A percentile compares a stretch with the other conserved stretches of the same genome.
phyloP scores from a whole-genome alignment of 2,797 vertebrate species.

The Acridotheres tristis region DNA sequence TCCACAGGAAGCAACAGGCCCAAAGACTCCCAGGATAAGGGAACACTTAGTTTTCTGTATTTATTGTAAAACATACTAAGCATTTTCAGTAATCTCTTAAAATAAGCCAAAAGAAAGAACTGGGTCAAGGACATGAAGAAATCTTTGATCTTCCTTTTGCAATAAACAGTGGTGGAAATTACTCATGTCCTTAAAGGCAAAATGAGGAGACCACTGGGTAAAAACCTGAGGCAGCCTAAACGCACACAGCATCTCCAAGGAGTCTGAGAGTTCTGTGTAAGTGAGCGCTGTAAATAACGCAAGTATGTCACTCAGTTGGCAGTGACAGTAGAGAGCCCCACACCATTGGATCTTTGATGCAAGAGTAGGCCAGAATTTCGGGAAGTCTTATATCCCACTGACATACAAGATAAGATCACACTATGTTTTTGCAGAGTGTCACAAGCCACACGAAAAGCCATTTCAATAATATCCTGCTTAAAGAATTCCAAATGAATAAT shows the following conservation, averaged over 20 bases:
- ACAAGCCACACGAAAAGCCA: neutral
- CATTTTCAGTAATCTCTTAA: neutral
- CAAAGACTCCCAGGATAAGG: neutral
- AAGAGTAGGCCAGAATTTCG: neutral
- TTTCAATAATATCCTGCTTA: neutral
- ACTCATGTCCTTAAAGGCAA: neutral
- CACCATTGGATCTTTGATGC: neutral
- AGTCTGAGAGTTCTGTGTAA: neutral
- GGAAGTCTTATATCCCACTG: neutral
- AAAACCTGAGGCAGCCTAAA: neutral
- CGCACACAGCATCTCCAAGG: neutral
- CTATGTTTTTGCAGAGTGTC: neutral
- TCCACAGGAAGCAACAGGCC: neutral
- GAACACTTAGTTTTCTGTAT: neutral
- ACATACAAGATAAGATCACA: neutral
- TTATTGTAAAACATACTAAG: neutral
- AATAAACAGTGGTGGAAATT: neutral
- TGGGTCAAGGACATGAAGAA: neutral
- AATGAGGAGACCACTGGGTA: neutral
- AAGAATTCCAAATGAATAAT: neutral
- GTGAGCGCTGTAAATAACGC: neutral
- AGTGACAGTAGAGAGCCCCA: neutral
- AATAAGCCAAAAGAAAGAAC: neutral
- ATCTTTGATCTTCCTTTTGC: neutral
- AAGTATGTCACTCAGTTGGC: neutral